Evolutionary conservation across 2,888 invertebrate species (phyloP), one percentile per base, ranked within the genome.

Genomic region (Drosophila planitibia): DNA sequence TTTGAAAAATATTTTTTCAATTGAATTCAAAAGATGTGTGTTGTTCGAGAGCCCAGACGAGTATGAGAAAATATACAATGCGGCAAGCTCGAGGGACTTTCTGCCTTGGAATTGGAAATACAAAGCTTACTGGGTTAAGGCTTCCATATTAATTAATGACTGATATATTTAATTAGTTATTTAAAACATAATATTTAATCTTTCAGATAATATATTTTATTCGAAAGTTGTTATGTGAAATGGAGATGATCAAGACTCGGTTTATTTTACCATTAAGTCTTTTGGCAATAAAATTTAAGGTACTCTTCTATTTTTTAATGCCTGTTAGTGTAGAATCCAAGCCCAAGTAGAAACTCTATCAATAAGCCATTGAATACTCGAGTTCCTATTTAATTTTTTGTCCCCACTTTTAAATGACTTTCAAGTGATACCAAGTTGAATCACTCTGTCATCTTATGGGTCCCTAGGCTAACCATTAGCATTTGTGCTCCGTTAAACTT

Each of bases 401-500:
- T 19, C 39, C 14, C 14, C 14, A 44, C 32, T 32, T 41, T 49
- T 32, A 49, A 39, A 37, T 61, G 28, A 47, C 62, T 32, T 35
- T 25, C 37, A 33, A 57, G 47, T 30, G 28, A n/a, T 25, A 16
- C 32, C 19, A 4, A 32, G 39, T 32, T 41, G 70, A 51, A 30
- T 28, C n/a, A 16, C 51, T 33, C 41, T 47, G 32, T 41, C 51
- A 22, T 32, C 44, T 61, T 10, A 64, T 32, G 41, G 28, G 30
- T 78, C 70, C 78, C 78, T n/a, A 32, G 79, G 70, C 79, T 70
- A 70, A 61, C 70, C 66, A 74, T 78, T 79, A 78, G 66, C 69
- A 71, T 68, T 79, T 75, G 69, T 62, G 57, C 68, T 71, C 62
- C 68, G 58, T 51, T 64, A 39, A 71, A 69, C 79, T 75, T 65